Percentiles rank a stretch among this genome's conserved stretches.
These are phyloP conservation scores for Festucalex cinctus DNA, from an alignment of 2,113 vertebrate species.

Conservation along the genomic window DNA sequence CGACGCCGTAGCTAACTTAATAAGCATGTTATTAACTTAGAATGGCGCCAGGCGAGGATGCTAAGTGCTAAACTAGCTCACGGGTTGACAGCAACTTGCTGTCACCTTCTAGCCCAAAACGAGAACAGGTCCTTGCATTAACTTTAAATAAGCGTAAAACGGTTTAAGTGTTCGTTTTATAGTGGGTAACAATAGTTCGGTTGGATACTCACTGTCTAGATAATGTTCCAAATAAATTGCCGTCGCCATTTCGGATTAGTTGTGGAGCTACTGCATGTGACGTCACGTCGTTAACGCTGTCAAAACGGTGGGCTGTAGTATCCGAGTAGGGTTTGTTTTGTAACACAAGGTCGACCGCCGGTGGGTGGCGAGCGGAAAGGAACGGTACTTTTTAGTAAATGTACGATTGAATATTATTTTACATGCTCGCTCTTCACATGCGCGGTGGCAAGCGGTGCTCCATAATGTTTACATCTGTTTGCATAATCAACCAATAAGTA, in stretches of 20 bases:
- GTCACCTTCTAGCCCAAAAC: background rate
- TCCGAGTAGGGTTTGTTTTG: conserved; percentile 39
- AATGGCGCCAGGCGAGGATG: background rate
- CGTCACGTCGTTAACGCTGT: conserved; percentile 35
- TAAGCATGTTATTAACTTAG: background rate
- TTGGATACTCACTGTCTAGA: conserved; percentile 85
- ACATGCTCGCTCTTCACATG: background rate
- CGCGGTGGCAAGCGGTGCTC: background rate
- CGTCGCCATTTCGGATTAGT: conserved; percentile 83
- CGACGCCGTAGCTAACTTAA: background rate
- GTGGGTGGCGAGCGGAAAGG: background rate
- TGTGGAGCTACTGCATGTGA: conserved; percentile 26
- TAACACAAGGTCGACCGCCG: conserved; percentile 16
- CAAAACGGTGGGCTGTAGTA: background rate
- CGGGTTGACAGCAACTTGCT: conserved; percentile 16
- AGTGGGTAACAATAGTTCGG: background rate
- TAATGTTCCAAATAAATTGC: conserved; percentile 98
- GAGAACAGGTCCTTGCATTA: background rate
- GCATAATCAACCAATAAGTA: background rate
- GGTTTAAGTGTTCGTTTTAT: background rate
- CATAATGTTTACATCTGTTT: background rate
- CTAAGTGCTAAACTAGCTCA: conserved; percentile 30
- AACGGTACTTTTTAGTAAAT: background rate
- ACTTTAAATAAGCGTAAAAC: background rate
- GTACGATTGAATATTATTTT: background rate